These are phyloP conservation scores for Mungos mungo DNA, from an alignment of 2,113 vertebrate species.

Conservation along the genomic window DNA sequence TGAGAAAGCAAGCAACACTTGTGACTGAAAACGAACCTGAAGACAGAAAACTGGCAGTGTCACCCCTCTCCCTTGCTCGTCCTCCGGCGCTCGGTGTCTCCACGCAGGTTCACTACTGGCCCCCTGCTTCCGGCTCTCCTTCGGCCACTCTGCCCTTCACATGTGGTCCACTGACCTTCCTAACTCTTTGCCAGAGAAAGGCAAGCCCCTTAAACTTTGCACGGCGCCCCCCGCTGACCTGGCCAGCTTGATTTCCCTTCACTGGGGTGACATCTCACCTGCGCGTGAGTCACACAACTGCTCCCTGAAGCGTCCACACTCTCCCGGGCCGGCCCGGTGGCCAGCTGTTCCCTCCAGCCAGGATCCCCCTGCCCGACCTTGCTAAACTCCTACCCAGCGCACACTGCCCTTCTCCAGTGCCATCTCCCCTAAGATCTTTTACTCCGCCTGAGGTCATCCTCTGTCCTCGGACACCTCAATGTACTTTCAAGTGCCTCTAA, in stretches of 20 bases:
- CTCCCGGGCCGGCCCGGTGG: neutral
- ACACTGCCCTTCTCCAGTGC: neutral
- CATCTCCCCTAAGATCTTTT: neutral
- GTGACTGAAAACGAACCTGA: neutral
- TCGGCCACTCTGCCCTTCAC: neutral
- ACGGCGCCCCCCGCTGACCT: neutral
- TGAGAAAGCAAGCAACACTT: neutral
- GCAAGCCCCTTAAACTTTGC: neutral
- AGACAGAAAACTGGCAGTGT: rapidly evolving
- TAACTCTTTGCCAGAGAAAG: neutral
- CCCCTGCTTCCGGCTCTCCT: neutral
- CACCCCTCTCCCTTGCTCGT: too few relatives aligned
- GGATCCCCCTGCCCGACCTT: neutral
- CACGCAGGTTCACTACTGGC: neutral
- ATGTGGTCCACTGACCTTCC: neutral
- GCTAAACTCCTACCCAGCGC: neutral
- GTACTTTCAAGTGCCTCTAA: neutral
- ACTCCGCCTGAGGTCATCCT: neutral
- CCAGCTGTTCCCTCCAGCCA: neutral
- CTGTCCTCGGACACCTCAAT: neutral
- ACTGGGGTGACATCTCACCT: neutral
- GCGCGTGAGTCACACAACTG: neutral
- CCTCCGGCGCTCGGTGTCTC: rapidly evolving
- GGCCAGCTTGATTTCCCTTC: neutral
- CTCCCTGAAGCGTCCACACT: rapidly evolving